These are phyloP conservation scores for Megaceryle alcyon DNA, from an alignment of 2,797 vertebrate species.

Conservation along the genomic window DNA sequence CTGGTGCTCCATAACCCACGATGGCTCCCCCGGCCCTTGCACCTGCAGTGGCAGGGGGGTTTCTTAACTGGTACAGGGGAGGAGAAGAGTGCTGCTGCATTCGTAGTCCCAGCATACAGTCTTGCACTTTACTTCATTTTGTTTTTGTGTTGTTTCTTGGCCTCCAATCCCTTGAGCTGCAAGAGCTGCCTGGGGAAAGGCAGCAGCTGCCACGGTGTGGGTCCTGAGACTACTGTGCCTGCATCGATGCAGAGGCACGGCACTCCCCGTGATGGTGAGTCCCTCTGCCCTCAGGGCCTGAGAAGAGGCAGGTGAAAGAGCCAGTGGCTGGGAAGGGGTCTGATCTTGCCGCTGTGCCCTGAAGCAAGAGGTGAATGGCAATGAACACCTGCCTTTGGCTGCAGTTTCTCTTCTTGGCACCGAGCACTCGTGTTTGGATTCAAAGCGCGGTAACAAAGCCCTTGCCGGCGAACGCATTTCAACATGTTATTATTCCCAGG, in stretches of 20 bases:
- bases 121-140: background rate
- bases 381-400: constrained; percentile 70
- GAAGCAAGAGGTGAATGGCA: constrained; percentile 55
- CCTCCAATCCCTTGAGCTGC: background rate
- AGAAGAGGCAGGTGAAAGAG: constrained; percentile 62
- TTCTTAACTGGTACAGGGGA: background rate
- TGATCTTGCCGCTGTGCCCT: constrained; percentile 63
- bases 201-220: fast-evolving
- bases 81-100: background rate
- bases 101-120: fast-evolving
- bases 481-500: constrained; percentile 70
- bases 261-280: background rate
- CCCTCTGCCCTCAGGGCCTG: background rate
- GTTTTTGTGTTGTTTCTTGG: background rate
- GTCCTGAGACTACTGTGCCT: background rate
- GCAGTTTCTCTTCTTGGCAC: constrained; percentile 58
- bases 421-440: background rate
- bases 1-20: fast-evolving
- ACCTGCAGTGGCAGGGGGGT: fast-evolving
- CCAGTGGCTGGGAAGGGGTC: constrained; percentile 61
- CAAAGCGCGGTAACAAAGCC: constrained; percentile 61
- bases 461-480: constrained; percentile 62
- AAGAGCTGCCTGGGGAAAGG: background rate
- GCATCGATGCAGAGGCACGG: fast-evolving
- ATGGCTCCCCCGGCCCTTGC: background rate